Evolutionary conservation across 2,113 vertebrate species (phyloP), one percentile per base, ranked within the genome.

Genomic region (Electrona antarctica): DNA sequence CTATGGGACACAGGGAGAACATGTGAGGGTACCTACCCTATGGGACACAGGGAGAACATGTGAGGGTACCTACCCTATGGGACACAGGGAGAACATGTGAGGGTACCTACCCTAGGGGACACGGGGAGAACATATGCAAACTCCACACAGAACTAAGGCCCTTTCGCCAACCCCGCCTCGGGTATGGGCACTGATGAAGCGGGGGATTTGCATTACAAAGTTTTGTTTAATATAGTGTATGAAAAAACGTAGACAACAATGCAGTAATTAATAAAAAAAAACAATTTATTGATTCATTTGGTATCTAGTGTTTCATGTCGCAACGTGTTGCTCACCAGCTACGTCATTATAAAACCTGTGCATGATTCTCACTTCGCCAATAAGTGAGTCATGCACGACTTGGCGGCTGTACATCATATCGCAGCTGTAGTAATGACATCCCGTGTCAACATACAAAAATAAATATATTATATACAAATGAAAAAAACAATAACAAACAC

Each of bases 401-500:
- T 84, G 85, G 77, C 85, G 21, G 21, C 21, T 21, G 81, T 71
- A 83, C 85, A 87, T 78, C 79, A 78, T 15, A 84, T 71, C 68
- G 63, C 78, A 80, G 78, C 71, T 77, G 49, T 56, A 75, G 70
- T 67, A 58, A 73, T 52, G 68, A 85, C 77, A 81, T 66, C 60
- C 51, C 54, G 55, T 67, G 85, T 82, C 62, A 56, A 83, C 72
- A 85, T 93, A 94, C 71, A 93, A 94, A 94, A 94, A 94, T 94
- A 94, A 90, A 92, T 84, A 87, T 92, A 91, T 92, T 89, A 91
- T 89, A 79, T 93, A 93, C 91, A 93, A 83, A 78, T 84, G 52
- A 72, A 59, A 70, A 47, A 15, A 46, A 14, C 33, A 41, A 41
- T 41, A 41, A 41, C 33, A 41, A 41, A 0, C 21, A 54, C 57